These are phyloP conservation scores for Drosophila navojoa DNA, from an alignment of 1,140 invertebrate genomes.

Conservation along the genomic window DNA sequence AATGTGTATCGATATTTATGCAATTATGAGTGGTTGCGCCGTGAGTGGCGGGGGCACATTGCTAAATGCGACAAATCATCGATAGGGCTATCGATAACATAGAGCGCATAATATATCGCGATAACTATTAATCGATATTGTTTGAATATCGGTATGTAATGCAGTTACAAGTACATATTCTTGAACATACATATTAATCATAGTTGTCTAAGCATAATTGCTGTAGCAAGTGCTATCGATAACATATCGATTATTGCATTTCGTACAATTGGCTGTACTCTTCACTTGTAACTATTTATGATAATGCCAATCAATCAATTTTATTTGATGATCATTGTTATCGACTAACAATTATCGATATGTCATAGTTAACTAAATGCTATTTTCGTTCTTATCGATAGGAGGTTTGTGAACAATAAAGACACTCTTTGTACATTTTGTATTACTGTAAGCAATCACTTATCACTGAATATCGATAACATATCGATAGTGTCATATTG, in stretches of 20 bases:
- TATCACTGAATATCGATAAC: not conserved
- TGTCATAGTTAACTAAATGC: too few relatives aligned
- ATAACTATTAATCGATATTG: not conserved
- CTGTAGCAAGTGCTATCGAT: not conserved
- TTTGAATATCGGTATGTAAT: not conserved
- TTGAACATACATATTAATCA: not conserved
- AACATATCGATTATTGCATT: not conserved
- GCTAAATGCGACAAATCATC: conserved; percentile 3
- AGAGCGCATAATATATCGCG: too few relatives aligned
- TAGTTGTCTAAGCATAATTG: not conserved
- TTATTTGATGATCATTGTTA: not conserved
- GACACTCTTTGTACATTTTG: not conserved
- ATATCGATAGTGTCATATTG: not conserved
- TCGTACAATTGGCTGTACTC: not conserved
- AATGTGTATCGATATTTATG: conserved; percentile 45
- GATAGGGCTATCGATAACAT: conserved; percentile 16
- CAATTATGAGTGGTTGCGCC: conserved; percentile 22
- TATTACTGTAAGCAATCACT: not conserved
- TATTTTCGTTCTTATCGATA: not conserved
- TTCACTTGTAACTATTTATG: too few relatives aligned
- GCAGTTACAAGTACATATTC: not conserved
- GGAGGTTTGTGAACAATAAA: not conserved
- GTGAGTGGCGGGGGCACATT: not conserved
- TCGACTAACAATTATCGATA: not conserved
- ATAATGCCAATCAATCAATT: too few relatives aligned